phyloP scores from a whole-genome alignment of 2,113 vertebrate genomes.

The Pungitius pungitius region DNA sequence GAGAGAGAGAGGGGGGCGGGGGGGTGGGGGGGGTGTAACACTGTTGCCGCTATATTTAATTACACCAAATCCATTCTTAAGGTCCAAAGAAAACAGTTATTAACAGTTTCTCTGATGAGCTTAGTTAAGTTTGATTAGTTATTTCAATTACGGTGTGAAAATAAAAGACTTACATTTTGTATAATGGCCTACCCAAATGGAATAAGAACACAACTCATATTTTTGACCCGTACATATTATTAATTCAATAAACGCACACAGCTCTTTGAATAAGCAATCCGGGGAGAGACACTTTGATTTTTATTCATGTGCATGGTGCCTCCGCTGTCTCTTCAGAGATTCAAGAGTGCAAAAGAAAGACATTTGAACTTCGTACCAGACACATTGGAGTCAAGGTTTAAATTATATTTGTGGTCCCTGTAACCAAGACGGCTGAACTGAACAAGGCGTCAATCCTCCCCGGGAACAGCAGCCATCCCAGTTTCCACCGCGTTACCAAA shows the following conservation, averaged over 20 bases:
- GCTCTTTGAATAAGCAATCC: conserved; percentile 49
- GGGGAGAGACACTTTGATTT: conserved; percentile 45
- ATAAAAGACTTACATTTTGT: conserved; percentile 13
- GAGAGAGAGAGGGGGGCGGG: conserved; percentile 3
- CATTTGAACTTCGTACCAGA: neutral
- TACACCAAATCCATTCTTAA: conserved; percentile 37
- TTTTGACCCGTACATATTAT: conserved; percentile 44
- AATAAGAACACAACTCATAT: conserved; percentile 34
- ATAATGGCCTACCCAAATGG: conserved; percentile 14
- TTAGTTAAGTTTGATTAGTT: conserved; percentile 19
- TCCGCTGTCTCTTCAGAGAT: conserved; percentile 43
- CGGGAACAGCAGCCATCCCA: neutral
- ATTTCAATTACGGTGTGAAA: conserved; percentile 45
- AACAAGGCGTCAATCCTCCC: conserved; percentile 7
- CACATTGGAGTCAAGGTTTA: neutral
- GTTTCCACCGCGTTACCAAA: conserved; percentile 1
- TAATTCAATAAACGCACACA: conserved; percentile 54
- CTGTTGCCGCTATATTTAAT: conserved; percentile 49
- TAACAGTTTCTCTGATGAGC: conserved; percentile 48
- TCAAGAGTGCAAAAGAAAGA: conserved; percentile 25
- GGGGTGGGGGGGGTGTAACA: neutral
- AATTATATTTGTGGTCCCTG: neutral
- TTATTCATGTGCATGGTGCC: conserved; percentile 53
- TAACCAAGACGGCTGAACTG: neutral
- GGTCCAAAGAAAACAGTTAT: conserved; percentile 29